Evolutionary conservation across 2,797 vertebrate species (phyloP).

Genomic region (Falco cherrug): DNA sequence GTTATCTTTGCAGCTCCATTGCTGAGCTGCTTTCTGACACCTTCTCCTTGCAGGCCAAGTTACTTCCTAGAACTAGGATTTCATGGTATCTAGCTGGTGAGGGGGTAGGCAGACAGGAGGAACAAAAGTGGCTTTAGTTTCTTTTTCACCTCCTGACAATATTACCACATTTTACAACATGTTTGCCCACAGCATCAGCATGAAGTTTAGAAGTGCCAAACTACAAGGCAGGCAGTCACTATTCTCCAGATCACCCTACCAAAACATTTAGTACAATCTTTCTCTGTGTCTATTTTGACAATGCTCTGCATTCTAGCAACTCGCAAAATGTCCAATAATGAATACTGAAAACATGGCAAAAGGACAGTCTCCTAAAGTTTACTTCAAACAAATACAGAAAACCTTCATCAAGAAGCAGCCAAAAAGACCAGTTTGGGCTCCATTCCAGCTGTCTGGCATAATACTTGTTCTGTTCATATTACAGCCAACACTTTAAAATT

Average conservation of each 20-base stretch:
- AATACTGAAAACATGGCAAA: neutral
- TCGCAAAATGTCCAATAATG: neutral
- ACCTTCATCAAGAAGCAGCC: neutral
- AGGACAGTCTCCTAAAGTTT: neutral
- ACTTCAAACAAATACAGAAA: conserved; percentile 3
- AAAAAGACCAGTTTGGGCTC: neutral
- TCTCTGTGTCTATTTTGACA: neutral
- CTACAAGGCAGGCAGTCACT: neutral
- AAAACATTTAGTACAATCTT: neutral
- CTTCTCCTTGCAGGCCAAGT: neutral
- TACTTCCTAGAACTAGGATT: neutral
- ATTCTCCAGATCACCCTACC: neutral
- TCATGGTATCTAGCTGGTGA: neutral
- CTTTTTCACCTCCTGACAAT: neutral
- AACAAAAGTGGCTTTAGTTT: neutral
- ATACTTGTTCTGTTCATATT: neutral
- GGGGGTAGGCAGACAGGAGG: neutral
- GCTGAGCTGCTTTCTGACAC: neutral
- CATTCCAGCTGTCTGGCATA: neutral
- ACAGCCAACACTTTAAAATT: neutral
- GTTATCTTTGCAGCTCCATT: neutral
- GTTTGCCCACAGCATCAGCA: neutral
- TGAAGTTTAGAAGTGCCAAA: neutral
- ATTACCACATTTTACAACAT: neutral
- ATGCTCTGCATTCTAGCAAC: neutral